Evolutionary conservation across 2,113 vertebrate species (phyloP).

Genomic region (Brachyistius frenatus): DNA sequence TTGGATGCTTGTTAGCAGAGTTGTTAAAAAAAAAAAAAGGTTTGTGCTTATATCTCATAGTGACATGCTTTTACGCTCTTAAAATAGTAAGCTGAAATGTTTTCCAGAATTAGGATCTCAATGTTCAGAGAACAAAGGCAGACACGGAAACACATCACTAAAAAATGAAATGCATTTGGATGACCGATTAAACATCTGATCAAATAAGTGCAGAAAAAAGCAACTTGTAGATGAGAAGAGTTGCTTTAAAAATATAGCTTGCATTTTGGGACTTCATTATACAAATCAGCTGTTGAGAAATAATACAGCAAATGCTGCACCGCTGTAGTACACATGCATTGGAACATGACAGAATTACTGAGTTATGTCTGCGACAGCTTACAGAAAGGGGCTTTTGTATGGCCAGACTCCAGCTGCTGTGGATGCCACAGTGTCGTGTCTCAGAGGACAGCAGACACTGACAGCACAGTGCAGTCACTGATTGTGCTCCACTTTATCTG

Average conservation of each 20-base stretch:
- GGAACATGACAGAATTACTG: not conserved
- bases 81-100: conserved; percentile 22
- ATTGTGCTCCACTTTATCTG: conserved; percentile 47
- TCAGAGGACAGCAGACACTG: conserved; percentile 13
- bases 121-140: not conserved
- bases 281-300: not conserved
- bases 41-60: not conserved
- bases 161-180: too few species aligned
- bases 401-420: conserved; percentile 6
- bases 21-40: not conserved
- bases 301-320: not conserved
- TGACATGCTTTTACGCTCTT: conserved; percentile 19
- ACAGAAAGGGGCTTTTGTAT: conserved; percentile 20
- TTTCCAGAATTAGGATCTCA: not conserved
- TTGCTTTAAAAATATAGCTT: conserved; percentile 11
- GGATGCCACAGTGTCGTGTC: conserved; percentile 12
- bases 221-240: too few species aligned
- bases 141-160: not conserved
- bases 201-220: not conserved
- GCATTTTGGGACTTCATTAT: not conserved
- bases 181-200: not conserved
- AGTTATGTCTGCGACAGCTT: conserved; percentile 13
- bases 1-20: not conserved
- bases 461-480: conserved; percentile 45
- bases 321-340: not conserved